Evolutionary conservation across 2,113 vertebrate species (phyloP).

Genomic region (Felis catus): F.catus_Fca126_mat1.0 CM031412.1:177580501-177581000

Average conservation of each 20-base stretch:
- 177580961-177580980: not conserved
- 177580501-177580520: too few relatives aligned
- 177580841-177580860: not conserved
- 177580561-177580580: too few relatives aligned
- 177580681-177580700: not conserved
- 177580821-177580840: not conserved
- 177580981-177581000: not conserved
- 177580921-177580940: not conserved
- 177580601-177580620: too few relatives aligned
- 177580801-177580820: not conserved
- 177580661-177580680: too few relatives aligned
- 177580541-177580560: too few relatives aligned
- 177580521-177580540: too few relatives aligned
- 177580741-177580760: not conserved
- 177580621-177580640: not conserved
- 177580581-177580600: too few relatives aligned
- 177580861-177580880: not conserved
- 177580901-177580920: not conserved
- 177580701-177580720: not conserved
- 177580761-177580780: not conserved
- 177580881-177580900: not conserved
- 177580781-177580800: not conserved
- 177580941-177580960: not conserved
- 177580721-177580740: not conserved
- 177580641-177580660: not conserved